A percentile compares a stretch with the other conserved stretches of the same genome.
These are phyloP conservation scores for Olivierus martensii DNA, from an alignment of 1,140 invertebrate species.

Conservation along the genomic window DNA sequence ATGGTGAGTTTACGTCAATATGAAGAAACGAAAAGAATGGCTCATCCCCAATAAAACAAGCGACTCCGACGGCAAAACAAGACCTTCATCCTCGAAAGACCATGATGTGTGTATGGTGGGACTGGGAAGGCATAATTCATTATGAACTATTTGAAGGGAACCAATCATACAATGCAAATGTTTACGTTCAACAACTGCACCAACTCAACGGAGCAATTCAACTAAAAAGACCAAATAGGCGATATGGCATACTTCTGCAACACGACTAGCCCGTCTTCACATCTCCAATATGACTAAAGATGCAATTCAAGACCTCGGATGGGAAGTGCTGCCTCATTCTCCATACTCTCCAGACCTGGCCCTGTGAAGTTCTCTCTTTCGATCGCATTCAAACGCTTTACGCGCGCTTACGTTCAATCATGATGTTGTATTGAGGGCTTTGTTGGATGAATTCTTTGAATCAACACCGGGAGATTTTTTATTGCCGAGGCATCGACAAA, in stretches of 20 bases:
- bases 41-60: neutral
- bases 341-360: constrained; percentile 32
- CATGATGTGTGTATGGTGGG: constrained; percentile 13
- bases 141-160: constrained; percentile 9
- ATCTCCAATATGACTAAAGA: constrained; percentile 12
- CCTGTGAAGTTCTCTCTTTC: constrained; percentile 29
- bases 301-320: constrained; percentile 27
- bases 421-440: neutral
- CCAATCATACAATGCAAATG: constrained; percentile 7
- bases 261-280: constrained; percentile 26
- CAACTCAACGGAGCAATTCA: constrained; percentile 1
- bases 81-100: constrained; percentile 4
- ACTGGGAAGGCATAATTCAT: constrained; percentile 7
- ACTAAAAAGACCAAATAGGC: constrained; percentile 1
- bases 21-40: constrained; percentile 5
- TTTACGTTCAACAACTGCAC: constrained; percentile 8
- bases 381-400: neutral
- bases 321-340: constrained; percentile 35
- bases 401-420: neutral
- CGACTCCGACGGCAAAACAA: neutral
- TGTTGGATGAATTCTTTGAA: constrained; percentile 1
- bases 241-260: neutral
- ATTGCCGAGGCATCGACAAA: constrained; percentile 1
- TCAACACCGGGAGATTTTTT: constrained; percentile 6
- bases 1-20: constrained; percentile 7